phyloP scores from a whole-genome alignment of 2,797 vertebrate genomes.

The Gallinago nigripennis region DNA sequence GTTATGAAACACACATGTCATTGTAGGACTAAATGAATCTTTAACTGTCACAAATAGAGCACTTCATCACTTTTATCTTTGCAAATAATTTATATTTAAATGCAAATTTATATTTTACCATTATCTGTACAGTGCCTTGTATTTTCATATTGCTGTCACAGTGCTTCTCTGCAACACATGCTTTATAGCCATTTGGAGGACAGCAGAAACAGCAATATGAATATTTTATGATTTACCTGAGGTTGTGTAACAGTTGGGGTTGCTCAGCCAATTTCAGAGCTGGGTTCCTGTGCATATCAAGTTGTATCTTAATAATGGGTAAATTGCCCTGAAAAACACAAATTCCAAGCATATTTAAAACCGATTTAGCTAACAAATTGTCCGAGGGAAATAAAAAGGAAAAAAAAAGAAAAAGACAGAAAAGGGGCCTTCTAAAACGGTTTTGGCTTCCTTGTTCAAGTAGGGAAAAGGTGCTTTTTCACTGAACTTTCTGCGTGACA shows the following conservation, averaged over 20 bases:
- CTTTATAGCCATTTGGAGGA: neutral
- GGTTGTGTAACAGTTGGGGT: neutral
- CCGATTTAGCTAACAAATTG: conserved; percentile 10
- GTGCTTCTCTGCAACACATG: neutral
- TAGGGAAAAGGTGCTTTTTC: conserved; percentile 30
- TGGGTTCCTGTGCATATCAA: neutral
- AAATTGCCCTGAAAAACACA: conserved; percentile 15
- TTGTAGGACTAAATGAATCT: neutral
- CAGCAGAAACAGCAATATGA: neutral
- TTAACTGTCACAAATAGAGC: neutral
- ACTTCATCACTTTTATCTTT: neutral
- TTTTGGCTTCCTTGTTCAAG: conserved; percentile 32
- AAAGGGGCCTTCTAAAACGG: neutral
- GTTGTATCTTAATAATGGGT: neutral
- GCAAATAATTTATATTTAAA: neutral
- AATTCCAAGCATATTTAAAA: conserved; percentile 18
- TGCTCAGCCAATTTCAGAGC: neutral
- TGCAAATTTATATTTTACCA: neutral
- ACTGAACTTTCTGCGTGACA: conserved; percentile 51
- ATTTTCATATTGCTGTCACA: neutral
- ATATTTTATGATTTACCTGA: neutral
- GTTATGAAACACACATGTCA: conserved; percentile 36
- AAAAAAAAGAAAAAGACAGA: conserved; percentile 2
- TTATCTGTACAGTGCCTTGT: neutral
- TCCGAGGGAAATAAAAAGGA: neutral